Conservation (phyloP, 2,888 invertebrate genomes). For the Folsomia manolachei region DNA sequence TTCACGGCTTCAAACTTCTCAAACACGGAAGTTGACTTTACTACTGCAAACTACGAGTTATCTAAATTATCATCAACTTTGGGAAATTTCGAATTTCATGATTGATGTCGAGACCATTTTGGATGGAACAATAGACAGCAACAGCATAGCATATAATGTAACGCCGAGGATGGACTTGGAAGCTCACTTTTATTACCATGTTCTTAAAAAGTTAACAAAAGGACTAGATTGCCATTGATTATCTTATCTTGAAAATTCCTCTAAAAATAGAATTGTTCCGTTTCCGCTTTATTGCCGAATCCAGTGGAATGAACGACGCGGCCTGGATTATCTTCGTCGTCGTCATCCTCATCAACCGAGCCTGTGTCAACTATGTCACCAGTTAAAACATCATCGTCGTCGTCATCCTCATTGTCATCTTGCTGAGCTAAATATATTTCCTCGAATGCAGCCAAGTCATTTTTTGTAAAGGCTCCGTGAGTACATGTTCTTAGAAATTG, state of each 20-base stretch:
- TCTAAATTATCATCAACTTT: too few species aligned
- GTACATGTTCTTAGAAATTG: constrained; percentile 44
- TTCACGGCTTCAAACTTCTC: too few species aligned
- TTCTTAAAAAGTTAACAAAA: too few species aligned
- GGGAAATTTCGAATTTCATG: too few species aligned
- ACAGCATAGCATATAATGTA: too few species aligned
- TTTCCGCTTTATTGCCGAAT: constrained; percentile 33
- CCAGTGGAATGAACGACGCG: constrained; percentile 26
- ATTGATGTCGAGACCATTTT: too few species aligned
- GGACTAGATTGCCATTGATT: background rate
- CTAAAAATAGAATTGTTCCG: constrained; percentile 40
- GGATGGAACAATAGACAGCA: too few species aligned
- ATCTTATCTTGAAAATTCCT: too few species aligned
- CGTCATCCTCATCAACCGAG: constrained; percentile 13
- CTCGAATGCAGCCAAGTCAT: constrained; percentile 46
- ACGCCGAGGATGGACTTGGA: too few species aligned
- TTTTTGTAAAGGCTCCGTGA: constrained; percentile 27
- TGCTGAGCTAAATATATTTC: constrained; percentile 34
- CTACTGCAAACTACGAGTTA: too few species aligned
- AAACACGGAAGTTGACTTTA: too few species aligned
- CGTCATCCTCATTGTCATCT: constrained; percentile 4
- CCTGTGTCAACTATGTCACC: background rate
- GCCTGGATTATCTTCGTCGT: constrained; percentile 22
- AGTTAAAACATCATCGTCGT: constrained; percentile 22
- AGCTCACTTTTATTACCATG: too few species aligned